These are phyloP conservation scores for Phenganax stokvisi DNA, from an alignment of 92 coral and sea anemone species.

Conservation along the genomic window DNA sequence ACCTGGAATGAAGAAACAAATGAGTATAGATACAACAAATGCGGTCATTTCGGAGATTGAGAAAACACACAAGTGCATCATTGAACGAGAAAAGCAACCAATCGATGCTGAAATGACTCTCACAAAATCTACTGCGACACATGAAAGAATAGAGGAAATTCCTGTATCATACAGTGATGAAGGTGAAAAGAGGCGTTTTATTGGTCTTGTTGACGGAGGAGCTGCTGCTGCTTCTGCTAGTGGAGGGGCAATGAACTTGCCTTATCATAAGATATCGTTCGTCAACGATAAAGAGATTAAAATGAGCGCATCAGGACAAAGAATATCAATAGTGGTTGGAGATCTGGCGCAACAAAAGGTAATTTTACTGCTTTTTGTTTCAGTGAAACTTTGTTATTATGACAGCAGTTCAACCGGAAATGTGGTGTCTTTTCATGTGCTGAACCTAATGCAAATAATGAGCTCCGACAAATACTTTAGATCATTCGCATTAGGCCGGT, in stretches of 20 bases:
- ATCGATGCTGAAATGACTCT: background rate
- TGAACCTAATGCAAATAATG: too few relatives aligned
- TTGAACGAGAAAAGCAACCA: background rate
- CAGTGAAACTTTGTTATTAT: too few relatives aligned
- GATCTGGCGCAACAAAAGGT: constrained; percentile 20
- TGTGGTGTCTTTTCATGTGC: too few relatives aligned
- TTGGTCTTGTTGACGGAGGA: background rate
- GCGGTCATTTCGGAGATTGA: constrained; percentile 20
- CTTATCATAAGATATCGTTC: background rate
- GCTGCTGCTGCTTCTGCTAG: background rate
- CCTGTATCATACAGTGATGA: background rate
- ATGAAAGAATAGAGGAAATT: too few relatives aligned
- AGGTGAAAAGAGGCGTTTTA: background rate
- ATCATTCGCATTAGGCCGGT: too few relatives aligned
- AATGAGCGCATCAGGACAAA: constrained; percentile 11
- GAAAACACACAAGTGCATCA: constrained; percentile 19
- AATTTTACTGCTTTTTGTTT: background rate
- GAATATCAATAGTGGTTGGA: constrained; percentile 22
- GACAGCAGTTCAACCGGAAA: too few relatives aligned
- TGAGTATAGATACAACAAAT: background rate
- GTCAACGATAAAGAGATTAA: constrained; percentile 20
- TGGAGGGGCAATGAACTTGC: background rate
- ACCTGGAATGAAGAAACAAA: constrained; percentile 26
- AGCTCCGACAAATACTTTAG: too few relatives aligned
- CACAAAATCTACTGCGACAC: background rate